phyloP scores from a whole-genome alignment of 2,888 invertebrate genomes.

The Prosopocoilus inquinatus region DNA sequence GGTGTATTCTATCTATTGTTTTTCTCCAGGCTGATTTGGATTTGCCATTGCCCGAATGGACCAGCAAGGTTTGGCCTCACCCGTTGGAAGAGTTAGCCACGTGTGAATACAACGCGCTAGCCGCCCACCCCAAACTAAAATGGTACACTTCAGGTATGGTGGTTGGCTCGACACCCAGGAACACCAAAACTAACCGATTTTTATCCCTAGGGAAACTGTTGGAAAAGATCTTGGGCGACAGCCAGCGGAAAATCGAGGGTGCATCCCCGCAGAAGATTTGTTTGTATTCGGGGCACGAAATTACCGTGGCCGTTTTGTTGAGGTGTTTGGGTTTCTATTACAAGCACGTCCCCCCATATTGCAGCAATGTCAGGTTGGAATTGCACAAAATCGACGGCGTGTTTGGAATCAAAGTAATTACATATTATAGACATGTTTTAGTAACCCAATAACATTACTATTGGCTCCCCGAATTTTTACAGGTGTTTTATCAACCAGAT shows the following conservation, averaged over 20 bases:
- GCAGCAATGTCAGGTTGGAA: slow-evolving; percentile 12
- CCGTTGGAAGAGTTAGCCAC: slow-evolving; percentile 35
- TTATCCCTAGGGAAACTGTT: slow-evolving; percentile 3
- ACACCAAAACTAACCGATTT: neutral
- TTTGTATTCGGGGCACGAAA: slow-evolving; percentile 18
- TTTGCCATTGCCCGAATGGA: slow-evolving; percentile 41
- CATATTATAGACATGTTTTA: neutral
- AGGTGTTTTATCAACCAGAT: slow-evolving; percentile 9
- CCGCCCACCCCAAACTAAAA: slow-evolving; percentile 6
- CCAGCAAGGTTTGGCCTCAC: slow-evolving; percentile 32
- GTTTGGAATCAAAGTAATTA: slow-evolving; percentile 12
- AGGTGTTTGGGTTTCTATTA: slow-evolving; percentile 8
- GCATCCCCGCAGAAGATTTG: slow-evolving; percentile 7
- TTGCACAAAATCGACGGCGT: slow-evolving; percentile 14
- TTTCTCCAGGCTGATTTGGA: slow-evolving; percentile 24
- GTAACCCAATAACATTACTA: neutral
- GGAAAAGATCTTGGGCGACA: slow-evolving; percentile 14
- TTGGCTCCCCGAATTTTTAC: neutral
- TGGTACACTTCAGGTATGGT: neutral
- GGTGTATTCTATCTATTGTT: neutral
- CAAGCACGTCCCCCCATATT: slow-evolving; percentile 9
- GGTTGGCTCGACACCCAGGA: neutral
- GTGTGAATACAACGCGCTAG: slow-evolving; percentile 40
- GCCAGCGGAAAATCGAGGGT: slow-evolving; percentile 7
- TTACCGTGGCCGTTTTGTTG: slow-evolving; percentile 14